phyloP scores from a whole-genome alignment of 2,113 vertebrate genomes.

The Rana temporaria region DNA sequence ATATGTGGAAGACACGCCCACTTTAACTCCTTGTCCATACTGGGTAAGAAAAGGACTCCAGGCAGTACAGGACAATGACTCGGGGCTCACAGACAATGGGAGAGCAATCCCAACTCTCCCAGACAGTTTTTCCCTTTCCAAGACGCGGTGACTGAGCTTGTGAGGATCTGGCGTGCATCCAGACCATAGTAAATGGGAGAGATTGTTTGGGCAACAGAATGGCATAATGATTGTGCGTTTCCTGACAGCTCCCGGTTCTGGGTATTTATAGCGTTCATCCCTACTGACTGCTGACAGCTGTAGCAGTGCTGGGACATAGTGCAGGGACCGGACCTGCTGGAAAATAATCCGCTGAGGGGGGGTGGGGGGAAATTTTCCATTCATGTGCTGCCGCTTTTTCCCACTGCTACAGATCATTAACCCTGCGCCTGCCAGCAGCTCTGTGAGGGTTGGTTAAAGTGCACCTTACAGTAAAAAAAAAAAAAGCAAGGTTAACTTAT shows the following conservation, averaged over 20 bases:
- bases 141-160: not conserved
- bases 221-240: not conserved
- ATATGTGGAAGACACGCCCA: too few species aligned
- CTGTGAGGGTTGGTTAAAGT: too few species aligned
- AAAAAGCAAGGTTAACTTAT: too few species aligned
- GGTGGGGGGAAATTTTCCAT: conserved; percentile 37
- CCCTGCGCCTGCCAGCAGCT: not conserved
- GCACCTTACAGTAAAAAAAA: too few species aligned
- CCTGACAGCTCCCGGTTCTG: not conserved
- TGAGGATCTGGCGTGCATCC: not conserved
- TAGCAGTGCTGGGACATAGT: conserved; percentile 9
- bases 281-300: conserved; percentile 30
- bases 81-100: not conserved
- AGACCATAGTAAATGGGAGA: conserved; percentile 2
- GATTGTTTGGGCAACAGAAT: conserved; percentile 10
- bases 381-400: not conserved
- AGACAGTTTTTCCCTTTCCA: not conserved
- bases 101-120: not conserved
- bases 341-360: conserved; percentile 9
- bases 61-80: too few species aligned
- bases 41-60: too few species aligned
- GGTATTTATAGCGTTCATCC: conserved; percentile 29
- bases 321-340: not conserved
- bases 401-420: conserved; percentile 21
- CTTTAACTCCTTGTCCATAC: too few species aligned